phyloP scores from a whole-genome alignment of 2,888 invertebrate genomes.

The Lomographa bimaculata region DNA sequence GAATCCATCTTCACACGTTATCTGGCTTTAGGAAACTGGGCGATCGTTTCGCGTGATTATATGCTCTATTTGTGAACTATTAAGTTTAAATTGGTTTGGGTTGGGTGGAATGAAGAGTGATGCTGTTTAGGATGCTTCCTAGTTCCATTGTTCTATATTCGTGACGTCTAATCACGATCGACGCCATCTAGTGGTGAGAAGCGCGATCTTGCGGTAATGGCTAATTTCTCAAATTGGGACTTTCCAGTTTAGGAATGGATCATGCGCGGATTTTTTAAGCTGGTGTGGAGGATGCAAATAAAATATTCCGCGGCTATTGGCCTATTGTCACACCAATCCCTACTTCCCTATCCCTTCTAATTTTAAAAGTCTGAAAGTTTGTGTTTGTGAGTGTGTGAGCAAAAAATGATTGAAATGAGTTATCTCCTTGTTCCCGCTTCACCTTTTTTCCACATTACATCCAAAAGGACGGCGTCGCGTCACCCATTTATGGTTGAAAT shows the following conservation, averaged over 20 bases:
- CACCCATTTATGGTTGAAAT: no score
- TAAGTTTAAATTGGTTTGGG: conserved; percentile 21
- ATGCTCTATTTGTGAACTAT: conserved; percentile 17
- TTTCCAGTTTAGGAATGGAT: conserved; percentile 35
- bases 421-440: no score
- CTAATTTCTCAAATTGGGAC: conserved; percentile 42
- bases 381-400: no score
- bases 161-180: conserved; percentile 56
- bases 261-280: conserved; percentile 1
- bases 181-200: conserved; percentile 43
- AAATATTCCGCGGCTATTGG: no score
- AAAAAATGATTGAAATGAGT: no score
- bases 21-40: conserved; percentile 16
- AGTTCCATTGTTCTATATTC: conserved; percentile 56
- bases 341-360: no score
- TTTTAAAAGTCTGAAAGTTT: no score
- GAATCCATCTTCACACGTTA: conserved; percentile 46
- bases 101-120: conserved; percentile 22
- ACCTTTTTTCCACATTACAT: no score
- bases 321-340: no score
- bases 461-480: no score
- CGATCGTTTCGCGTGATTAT: conserved; percentile 6
- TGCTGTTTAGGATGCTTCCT: conserved; percentile 45
- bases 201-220: conserved; percentile 36
- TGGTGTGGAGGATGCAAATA: no score